Base-by-base conservation (phyloP, 2,888 invertebrate genomes). In the Aphrophora alni region DNA sequence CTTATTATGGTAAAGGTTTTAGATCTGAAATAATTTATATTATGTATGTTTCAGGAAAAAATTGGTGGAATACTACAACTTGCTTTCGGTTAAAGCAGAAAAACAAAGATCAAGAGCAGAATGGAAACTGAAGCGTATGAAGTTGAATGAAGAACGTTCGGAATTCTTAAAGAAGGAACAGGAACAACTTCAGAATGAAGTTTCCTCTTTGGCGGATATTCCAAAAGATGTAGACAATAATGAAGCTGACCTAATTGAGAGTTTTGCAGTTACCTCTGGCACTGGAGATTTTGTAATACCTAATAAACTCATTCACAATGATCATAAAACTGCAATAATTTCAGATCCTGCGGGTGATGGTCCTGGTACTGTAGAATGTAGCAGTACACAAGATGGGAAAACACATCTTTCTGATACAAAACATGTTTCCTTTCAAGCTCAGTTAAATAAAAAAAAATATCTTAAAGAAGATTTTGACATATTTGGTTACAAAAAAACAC, bases 61-160 rank as follows among this genome's bases (percentile, higher is more conserved):
- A 28, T 33, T 81, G 27, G 33, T 78, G 28, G 44, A 81, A 27
- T 75, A 75, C 17, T 81, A 81, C 21, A 51, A 74, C 0, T 72
- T 78, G 14, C 33, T 81, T 0, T 81, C 81, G n/a, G 75, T 70
- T 17, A 44, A 75, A 27, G 81, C 81, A 27, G 81, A 81, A 12
- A 27, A 33, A 17, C 73, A 78, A 38, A 78, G 59, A 38, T 38
- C 68, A 26, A 81, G 38, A 71, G 75, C 78, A 1, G 78, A 81
- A 33, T 81, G 81, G 81, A 81, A 78, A 78, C 44, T 78, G 28
- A 71, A 81, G 74, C 21, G 81, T 8, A 28, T 77, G 17, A 38
- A 75, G 25, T 74, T 81, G 12, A 25, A 81, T n/a, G 44, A 81
- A 27, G 75, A 33, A 25, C 68, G 81, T 25, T 24, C 38, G 38